A percentile compares a stretch with the other conserved stretches of the same genome.
phyloP scores from a whole-genome alignment of 1,140 invertebrate species.

The Aphelenchoides avenae region DNA sequence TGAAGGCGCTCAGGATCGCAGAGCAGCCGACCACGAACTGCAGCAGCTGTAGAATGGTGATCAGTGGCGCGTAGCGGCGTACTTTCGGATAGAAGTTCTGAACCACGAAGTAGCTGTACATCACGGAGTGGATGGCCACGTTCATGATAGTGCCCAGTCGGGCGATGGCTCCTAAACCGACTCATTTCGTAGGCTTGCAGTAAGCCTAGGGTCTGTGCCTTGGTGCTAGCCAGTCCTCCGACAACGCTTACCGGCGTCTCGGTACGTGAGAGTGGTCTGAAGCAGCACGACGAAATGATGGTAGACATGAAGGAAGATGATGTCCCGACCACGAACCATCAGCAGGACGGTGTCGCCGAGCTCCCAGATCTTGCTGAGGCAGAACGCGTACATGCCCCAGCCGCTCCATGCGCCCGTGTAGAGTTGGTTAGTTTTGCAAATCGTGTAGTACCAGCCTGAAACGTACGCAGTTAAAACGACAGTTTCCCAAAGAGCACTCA shows the following conservation, averaged over 20 bases:
- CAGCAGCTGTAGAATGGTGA: slow-evolving; percentile 20
- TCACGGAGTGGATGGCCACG: slow-evolving; percentile 88
- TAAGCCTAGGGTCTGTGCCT: background rate
- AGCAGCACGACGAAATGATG: slow-evolving; percentile 26
- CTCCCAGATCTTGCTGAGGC: slow-evolving; percentile 20
- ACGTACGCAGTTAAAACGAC: background rate
- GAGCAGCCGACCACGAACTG: slow-evolving; percentile 27
- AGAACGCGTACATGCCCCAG: slow-evolving; percentile 20
- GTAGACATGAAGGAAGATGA: slow-evolving; percentile 24
- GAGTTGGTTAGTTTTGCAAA: slow-evolving; percentile 10
- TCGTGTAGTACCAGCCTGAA: slow-evolving; percentile 29
- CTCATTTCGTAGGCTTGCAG: background rate
- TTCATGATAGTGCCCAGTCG: slow-evolving; percentile 97
- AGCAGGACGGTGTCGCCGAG: slow-evolving; percentile 29
- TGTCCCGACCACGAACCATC: slow-evolving; percentile 14
- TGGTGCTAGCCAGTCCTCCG: background rate
- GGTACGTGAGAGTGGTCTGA: slow-evolving; percentile 21
- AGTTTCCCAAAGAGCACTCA: background rate
- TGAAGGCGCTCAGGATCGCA: slow-evolving; percentile 7
- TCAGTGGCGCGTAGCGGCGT: slow-evolving; percentile 9
- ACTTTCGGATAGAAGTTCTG: slow-evolving; percentile 11
- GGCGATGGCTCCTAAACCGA: slow-evolving; percentile 22
- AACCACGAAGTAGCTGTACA: slow-evolving; percentile 75
- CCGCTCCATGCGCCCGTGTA: slow-evolving; percentile 27
- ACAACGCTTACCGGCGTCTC: slow-evolving; percentile 16